A percentile compares a stretch with the other conserved stretches of the same genome.
These are phyloP conservation scores for Anorthoa munda DNA, from an alignment of 2,888 invertebrate genomes.

Conservation along the genomic window DNA sequence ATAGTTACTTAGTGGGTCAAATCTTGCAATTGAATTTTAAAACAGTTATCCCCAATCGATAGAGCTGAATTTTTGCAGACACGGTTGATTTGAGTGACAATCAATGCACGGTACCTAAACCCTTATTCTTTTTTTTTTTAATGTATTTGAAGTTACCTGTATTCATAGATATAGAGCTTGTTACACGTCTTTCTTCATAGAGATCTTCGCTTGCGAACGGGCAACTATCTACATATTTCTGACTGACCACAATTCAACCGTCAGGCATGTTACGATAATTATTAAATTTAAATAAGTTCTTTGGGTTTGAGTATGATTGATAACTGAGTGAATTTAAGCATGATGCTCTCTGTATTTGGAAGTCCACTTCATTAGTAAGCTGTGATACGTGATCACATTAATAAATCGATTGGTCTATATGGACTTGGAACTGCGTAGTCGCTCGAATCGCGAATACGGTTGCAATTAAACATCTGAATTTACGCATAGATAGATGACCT, in stretches of 20 bases:
- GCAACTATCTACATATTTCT: background rate
- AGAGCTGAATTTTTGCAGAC: too few relatives aligned
- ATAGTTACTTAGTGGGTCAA: too few relatives aligned
- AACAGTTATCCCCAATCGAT: too few relatives aligned
- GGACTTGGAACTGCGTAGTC: too few relatives aligned
- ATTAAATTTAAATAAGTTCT: background rate
- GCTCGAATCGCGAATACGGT: too few relatives aligned
- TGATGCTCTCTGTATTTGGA: slow-evolving; percentile 1
- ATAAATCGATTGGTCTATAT: background rate
- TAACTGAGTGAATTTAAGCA: slow-evolving; percentile 7
- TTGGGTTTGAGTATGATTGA: background rate
- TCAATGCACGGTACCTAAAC: too few relatives aligned
- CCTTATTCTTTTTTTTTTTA: too few relatives aligned
- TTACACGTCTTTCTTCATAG: background rate
- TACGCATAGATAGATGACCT: background rate
- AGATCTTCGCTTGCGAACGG: background rate
- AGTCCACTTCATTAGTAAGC: slow-evolving; percentile 17
- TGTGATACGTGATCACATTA: slow-evolving; percentile 11
- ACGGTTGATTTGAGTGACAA: too few relatives aligned
- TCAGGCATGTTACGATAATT: background rate
- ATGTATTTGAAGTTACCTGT: too few relatives aligned
- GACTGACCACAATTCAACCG: background rate
- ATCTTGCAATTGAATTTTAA: too few relatives aligned
- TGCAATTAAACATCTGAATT: background rate
- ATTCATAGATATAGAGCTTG: background rate